Evolutionary conservation across 2,797 vertebrate genomes (phyloP).

Genomic region (Dicrostonyx torquatus): DNA sequence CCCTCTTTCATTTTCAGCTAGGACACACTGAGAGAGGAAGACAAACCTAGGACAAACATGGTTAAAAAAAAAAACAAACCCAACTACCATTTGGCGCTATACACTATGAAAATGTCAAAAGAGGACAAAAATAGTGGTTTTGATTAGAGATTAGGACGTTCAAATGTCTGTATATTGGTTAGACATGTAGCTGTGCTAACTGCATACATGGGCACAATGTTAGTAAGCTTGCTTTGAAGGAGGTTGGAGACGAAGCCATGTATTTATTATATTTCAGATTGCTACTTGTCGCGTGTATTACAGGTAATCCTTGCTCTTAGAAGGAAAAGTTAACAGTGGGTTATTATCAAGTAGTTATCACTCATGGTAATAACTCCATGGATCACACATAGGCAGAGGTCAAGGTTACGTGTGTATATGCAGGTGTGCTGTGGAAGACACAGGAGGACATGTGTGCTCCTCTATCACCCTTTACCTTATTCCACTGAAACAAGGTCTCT

Average conservation of each 20-base stretch:
- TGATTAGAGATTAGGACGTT: not conserved
- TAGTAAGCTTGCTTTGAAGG: not conserved
- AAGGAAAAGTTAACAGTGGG: slow-evolving; percentile 6
- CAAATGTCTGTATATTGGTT: not conserved
- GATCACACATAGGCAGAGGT: not conserved
- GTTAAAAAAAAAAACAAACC: too few relatives aligned
- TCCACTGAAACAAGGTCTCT: not conserved
- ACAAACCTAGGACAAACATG: not conserved
- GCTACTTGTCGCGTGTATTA: not conserved
- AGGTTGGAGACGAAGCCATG: slow-evolving; percentile 4
- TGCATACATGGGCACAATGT: not conserved
- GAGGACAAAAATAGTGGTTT: slow-evolving; percentile 17
- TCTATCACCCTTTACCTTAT: not conserved
- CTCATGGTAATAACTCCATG: not conserved
- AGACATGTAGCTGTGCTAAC: not conserved
- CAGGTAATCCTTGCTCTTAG: not conserved
- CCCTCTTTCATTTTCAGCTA: not conserved
- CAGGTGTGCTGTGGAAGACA: not conserved
- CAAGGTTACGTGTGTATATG: not conserved
- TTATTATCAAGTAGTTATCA: not conserved
- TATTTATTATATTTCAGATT: not conserved
- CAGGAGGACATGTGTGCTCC: not conserved
- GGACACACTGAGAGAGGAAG: not conserved
- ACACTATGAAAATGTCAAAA: not conserved
- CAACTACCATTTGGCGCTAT: not conserved